Percentiles rank a stretch among this genome's conserved stretches.
Conservation (phyloP, 2,888 invertebrate genomes). For the Chelonus formosanus region DNA sequence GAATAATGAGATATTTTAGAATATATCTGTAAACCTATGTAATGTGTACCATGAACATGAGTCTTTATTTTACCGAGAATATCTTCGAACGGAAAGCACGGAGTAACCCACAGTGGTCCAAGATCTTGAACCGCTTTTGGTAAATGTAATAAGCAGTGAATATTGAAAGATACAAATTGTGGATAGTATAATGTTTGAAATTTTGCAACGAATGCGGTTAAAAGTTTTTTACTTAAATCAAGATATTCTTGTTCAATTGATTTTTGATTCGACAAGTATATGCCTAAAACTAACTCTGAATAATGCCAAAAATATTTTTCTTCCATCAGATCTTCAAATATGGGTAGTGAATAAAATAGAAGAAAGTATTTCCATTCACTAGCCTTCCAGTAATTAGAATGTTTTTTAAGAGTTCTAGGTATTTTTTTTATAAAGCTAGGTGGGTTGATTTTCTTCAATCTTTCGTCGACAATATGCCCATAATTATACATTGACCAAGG, state of each 20-base stretch:
- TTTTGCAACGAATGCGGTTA: slow-evolving; percentile 24
- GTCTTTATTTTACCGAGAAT: no score
- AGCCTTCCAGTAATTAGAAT: neutral
- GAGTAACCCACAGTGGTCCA: slow-evolving; percentile 31
- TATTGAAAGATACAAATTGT: slow-evolving; percentile 28
- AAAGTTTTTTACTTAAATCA: neutral
- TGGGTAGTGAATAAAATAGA: neutral
- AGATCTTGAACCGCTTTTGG: slow-evolving; percentile 26
- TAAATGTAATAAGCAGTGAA: slow-evolving; percentile 35
- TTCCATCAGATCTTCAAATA: neutral
- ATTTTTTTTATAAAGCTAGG: slow-evolving; percentile 9
- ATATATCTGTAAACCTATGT: no score
- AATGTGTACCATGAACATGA: no score
- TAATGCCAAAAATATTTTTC: neutral
- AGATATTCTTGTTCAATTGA: no score
- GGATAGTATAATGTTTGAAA: slow-evolving; percentile 26
- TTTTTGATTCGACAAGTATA: neutral
- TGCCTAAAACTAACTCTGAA: slow-evolving; percentile 1
- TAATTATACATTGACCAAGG: slow-evolving; percentile 6
- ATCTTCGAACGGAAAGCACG: slow-evolving; percentile 32
- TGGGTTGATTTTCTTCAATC: slow-evolving; percentile 1
- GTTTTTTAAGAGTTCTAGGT: neutral
- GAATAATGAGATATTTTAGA: no score
- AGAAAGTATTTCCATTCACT: slow-evolving; percentile 9
- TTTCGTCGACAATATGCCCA: neutral